A percentile compares a stretch with the other conserved stretches of the same genome.
phyloP scores from a whole-genome alignment of 1,140 invertebrate species.

The Drosophila azteca region DNA sequence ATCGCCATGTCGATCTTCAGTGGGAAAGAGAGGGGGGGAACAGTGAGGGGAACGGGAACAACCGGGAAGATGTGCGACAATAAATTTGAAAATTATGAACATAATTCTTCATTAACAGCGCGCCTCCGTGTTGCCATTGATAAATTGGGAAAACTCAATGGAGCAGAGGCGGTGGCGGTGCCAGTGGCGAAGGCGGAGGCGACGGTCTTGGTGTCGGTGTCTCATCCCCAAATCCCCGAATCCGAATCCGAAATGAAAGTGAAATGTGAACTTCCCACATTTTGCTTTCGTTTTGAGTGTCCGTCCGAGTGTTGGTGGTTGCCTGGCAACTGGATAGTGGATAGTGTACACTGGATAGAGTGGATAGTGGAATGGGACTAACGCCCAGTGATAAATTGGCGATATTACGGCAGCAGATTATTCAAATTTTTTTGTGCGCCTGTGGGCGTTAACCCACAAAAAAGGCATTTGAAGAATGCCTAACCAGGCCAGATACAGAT shows the following conservation, averaged over 20 bases:
- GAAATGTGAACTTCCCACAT: constrained; percentile 61
- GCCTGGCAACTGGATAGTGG: constrained; percentile 10
- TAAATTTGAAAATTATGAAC: constrained; percentile 81
- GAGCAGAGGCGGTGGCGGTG: constrained; percentile 49
- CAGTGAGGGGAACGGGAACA: constrained; percentile 9
- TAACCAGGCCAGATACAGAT: constrained; percentile 44
- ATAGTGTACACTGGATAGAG: not conserved
- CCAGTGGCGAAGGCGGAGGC: not conserved
- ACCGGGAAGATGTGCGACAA: constrained; percentile 60
- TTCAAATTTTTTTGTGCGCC: constrained; percentile 57
- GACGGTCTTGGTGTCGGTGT: too few relatives aligned
- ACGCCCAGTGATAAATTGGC: constrained; percentile 75
- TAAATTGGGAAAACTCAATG: constrained; percentile 54
- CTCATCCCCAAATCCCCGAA: constrained; percentile 12
- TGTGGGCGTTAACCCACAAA: constrained; percentile 68
- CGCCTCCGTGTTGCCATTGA: constrained; percentile 63
- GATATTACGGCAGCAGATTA: constrained; percentile 75
- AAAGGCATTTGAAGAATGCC: constrained; percentile 66
- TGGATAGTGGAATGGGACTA: constrained; percentile 18
- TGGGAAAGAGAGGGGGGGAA: not conserved
- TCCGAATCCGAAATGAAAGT: constrained; percentile 37
- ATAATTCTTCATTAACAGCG: constrained; percentile 80
- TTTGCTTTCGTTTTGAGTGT: constrained; percentile 42
- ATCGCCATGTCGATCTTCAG: constrained; percentile 11
- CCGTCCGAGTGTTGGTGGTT: constrained; percentile 8